These are phyloP conservation scores for Semicossyphus pulcher DNA, from an alignment of 2,113 vertebrate genomes.

Conservation along the genomic window DNA sequence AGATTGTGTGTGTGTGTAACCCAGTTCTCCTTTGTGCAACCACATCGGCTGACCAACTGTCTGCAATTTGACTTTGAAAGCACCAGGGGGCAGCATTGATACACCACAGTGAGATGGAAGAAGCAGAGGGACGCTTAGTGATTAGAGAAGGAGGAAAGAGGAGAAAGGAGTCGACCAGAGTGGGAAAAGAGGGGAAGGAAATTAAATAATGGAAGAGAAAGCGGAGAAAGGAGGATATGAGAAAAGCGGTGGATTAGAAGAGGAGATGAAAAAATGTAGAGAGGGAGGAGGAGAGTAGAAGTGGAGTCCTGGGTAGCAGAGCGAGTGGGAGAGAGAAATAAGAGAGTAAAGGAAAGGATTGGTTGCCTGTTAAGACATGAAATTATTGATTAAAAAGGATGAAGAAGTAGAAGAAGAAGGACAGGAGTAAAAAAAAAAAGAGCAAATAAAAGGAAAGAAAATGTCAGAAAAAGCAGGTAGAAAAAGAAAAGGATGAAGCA, in stretches of 20 bases:
- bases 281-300: too few relatives aligned
- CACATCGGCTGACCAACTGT: background rate
- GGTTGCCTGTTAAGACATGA: too few relatives aligned
- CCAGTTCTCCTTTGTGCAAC: background rate
- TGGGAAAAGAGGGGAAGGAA: background rate
- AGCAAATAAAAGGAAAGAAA: background rate
- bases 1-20: background rate
- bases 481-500: background rate
- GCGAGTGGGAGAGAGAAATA: too few relatives aligned
- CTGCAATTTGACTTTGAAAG: slow-evolving; percentile 12
- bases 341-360: background rate
- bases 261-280: too few relatives aligned
- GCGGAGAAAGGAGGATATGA: background rate
- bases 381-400: too few relatives aligned
- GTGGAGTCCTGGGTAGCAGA: too few relatives aligned
- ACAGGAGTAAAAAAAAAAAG: background rate
- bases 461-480: too few relatives aligned
- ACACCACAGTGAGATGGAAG: slow-evolving; percentile 2
- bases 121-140: too few relatives aligned
- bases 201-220: too few relatives aligned
- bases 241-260: too few relatives aligned
- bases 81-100: slow-evolving; percentile 86
- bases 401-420: background rate
- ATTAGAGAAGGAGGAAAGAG: background rate
- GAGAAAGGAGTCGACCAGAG: background rate